A percentile compares a stretch with the other conserved stretches of the same genome.
Evolutionary conservation across 2,888 invertebrate genomes (phyloP).

Genomic region (Diaphora mendica): DNA sequence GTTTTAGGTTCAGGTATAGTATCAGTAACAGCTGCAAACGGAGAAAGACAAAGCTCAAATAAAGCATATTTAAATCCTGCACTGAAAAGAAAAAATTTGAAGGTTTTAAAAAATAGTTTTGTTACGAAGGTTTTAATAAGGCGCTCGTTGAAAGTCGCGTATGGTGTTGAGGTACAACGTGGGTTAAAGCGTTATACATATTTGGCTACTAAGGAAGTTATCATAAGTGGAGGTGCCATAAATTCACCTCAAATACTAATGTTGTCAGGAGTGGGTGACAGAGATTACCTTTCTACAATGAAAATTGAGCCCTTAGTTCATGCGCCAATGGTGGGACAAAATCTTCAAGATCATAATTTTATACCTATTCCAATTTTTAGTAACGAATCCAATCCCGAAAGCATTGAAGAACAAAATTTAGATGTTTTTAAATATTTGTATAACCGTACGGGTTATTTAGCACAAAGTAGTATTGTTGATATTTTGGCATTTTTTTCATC

Average conservation of each 20-base stretch:
- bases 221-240: slow-evolving; percentile 79
- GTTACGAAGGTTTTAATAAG: slow-evolving; percentile 36
- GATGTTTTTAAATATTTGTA: slow-evolving; percentile 79
- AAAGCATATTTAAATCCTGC: slow-evolving; percentile 77
- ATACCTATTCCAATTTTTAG: slow-evolving; percentile 71
- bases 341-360: slow-evolving; percentile 83
- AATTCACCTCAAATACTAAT: slow-evolving; percentile 83
- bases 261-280: slow-evolving; percentile 84
- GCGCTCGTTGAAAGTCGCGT: slow-evolving; percentile 13
- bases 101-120: slow-evolving; percentile 57
- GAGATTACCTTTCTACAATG: slow-evolving; percentile 64
- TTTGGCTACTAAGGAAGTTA: slow-evolving; percentile 73
- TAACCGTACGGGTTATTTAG: slow-evolving; percentile 80
- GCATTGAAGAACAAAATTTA: slow-evolving; percentile 54
- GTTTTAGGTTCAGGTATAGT: slow-evolving; percentile 80
- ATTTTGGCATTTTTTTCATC: slow-evolving; percentile 63
- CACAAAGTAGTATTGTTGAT: slow-evolving; percentile 84
- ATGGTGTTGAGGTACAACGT: slow-evolving; percentile 28
- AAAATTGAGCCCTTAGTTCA: slow-evolving; percentile 71
- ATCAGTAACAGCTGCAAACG: slow-evolving; percentile 77
- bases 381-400: slow-evolving; percentile 56
- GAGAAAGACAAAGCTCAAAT: slow-evolving; percentile 86
- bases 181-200: slow-evolving; percentile 3
- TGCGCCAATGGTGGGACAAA: slow-evolving; percentile 79
- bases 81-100: slow-evolving; percentile 60